A percentile compares a stretch with the other conserved stretches of the same genome.
Conservation (phyloP, 2,797 vertebrate genomes). For the Ctenopoma kingsleyae region DNA sequence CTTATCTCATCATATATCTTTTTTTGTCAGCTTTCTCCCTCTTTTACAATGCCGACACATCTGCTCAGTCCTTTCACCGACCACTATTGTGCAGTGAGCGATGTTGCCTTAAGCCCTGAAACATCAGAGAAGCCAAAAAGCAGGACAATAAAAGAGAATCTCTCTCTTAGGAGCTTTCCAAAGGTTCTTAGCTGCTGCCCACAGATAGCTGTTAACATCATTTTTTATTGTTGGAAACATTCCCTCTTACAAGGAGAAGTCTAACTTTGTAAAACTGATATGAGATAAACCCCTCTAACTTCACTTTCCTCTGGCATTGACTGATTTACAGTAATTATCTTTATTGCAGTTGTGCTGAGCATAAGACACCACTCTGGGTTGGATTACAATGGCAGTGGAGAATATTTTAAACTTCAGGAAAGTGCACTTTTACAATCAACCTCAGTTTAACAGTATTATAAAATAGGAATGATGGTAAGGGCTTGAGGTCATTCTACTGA, state of each 20-base stretch:
- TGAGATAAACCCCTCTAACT: constrained; percentile 43
- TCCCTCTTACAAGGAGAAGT: constrained; percentile 39
- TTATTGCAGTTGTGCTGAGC: constrained; percentile 29
- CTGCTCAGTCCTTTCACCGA: constrained; percentile 46
- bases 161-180: constrained; percentile 55
- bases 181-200: constrained; percentile 61
- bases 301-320: constrained; percentile 32
- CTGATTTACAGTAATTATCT: constrained; percentile 37
- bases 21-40: constrained; percentile 68
- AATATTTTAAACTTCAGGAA: constrained; percentile 37
- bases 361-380: background rate
- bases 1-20: constrained; percentile 71
- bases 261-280: constrained; percentile 56
- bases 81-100: constrained; percentile 54
- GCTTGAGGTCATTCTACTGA: constrained; percentile 56
- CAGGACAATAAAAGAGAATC: constrained; percentile 71
- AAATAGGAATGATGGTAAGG: constrained; percentile 42
- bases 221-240: constrained; percentile 63
- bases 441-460: constrained; percentile 20
- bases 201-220: constrained; percentile 64
- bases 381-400: constrained; percentile 29
- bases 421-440: constrained; percentile 36
- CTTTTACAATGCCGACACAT: constrained; percentile 54
- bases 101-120: constrained; percentile 64
- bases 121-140: constrained; percentile 63